These are phyloP conservation scores for Acleris cristana DNA, from an alignment of 2,888 invertebrate genomes.

Conservation along the genomic window DNA sequence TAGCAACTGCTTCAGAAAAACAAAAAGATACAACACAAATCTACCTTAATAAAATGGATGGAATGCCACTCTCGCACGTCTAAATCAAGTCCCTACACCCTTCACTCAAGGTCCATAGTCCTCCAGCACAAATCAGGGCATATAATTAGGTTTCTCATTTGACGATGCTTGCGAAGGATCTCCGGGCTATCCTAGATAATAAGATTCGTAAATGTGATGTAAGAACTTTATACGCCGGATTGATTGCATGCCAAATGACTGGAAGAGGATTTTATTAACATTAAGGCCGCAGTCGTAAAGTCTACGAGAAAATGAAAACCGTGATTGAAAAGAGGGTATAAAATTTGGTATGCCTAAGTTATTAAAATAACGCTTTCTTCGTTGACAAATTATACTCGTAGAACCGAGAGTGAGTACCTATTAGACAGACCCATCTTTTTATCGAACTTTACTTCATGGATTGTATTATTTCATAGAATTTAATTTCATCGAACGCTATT, in stretches of 20 bases:
- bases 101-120: background rate
- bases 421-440: no score
- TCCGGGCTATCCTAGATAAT: conserved; percentile 19
- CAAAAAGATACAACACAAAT: conserved; percentile 30
- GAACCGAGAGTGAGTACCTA: no score
- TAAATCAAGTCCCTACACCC: background rate
- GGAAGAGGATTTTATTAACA: conserved; percentile 1
- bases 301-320: conserved; percentile 5
- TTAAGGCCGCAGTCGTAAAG: conserved; percentile 4
- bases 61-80: background rate
- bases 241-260: conserved; percentile 3
- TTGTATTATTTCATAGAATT: no score
- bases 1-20: conserved; percentile 10
- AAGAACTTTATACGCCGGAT: conserved; percentile 9
- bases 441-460: no score
- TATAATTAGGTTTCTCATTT: conserved; percentile 28
- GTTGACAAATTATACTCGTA: no score
- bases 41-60: conserved; percentile 30
- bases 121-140: background rate
- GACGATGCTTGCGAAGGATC: conserved; percentile 9
- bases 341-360: background rate
- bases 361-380: no score
- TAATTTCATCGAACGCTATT: no score
- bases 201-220: conserved; percentile 13
- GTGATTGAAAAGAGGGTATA: background rate